phyloP scores from a whole-genome alignment of 92 coral and sea anemone genomes.

The Desmophyllum pertusum region DNA sequence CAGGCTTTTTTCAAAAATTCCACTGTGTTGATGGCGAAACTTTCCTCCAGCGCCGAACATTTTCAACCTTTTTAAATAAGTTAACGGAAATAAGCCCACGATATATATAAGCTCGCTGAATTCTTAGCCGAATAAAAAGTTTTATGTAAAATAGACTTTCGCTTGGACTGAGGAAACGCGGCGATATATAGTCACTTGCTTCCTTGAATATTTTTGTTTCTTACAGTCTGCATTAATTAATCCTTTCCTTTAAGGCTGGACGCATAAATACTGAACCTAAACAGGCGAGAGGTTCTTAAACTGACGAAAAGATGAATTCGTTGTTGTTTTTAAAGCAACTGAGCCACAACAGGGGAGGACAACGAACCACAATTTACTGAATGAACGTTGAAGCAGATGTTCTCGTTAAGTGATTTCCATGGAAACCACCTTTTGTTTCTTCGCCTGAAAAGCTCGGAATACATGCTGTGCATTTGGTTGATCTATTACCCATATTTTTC shows the following conservation, averaged over 20 bases:
- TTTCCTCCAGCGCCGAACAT: not conserved
- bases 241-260: not conserved
- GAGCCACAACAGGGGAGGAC: not conserved
- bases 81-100: too few species aligned
- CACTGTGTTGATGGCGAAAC: slow-evolving; percentile 48
- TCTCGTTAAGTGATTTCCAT: not conserved
- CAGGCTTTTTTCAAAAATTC: slow-evolving; percentile 64
- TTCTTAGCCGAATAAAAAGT: not conserved
- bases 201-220: not conserved
- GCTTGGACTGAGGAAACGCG: too few species aligned
- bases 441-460: not conserved
- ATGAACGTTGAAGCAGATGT: slow-evolving; percentile 27
- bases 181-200: not conserved
- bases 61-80: not conserved
- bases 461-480: not conserved
- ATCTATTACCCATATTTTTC: slow-evolving; percentile 4
- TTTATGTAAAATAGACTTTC: not conserved
- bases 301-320: not conserved
- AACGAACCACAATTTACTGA: not conserved
- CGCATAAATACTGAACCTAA: not conserved
- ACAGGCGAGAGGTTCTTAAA: not conserved
- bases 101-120: too few species aligned
- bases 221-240: not conserved
- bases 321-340: not conserved
- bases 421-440: slow-evolving; percentile 14